These are phyloP conservation scores for Slavum lentiscoides DNA, from an alignment of 2,888 invertebrate species.

Conservation along the genomic window DNA sequence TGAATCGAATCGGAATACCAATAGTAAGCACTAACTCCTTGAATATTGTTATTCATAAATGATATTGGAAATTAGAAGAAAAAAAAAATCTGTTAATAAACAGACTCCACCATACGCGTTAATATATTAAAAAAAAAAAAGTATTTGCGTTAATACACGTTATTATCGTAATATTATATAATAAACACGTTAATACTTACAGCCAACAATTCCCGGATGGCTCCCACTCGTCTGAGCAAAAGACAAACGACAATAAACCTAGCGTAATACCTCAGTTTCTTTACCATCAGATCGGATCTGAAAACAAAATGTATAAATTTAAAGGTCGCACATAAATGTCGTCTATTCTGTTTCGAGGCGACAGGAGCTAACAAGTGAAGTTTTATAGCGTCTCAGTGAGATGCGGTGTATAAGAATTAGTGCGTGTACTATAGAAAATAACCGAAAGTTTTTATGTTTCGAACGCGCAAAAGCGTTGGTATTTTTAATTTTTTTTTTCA, in stretches of 20 bases:
- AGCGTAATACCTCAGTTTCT: constrained; percentile 92
- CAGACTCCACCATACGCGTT: too few species aligned
- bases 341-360: background rate
- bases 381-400: background rate
- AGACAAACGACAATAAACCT: constrained; percentile 95
- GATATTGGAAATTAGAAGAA: too few species aligned
- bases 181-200: constrained; percentile 60
- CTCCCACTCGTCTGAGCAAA: constrained; percentile 87
- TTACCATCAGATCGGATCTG: constrained; percentile 90
- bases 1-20: background rate
- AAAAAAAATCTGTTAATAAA: too few species aligned
- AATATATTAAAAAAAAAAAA: too few species aligned
- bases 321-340: background rate
- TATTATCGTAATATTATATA: background rate
- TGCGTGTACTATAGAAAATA: background rate
- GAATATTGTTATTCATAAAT: too few species aligned
- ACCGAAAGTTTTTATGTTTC: background rate
- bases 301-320: constrained; percentile 55
- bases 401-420: too few species aligned
- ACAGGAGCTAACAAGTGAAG: background rate
- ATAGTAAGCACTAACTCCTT: too few species aligned
- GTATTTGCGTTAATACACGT: background rate
- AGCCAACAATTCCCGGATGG: constrained; percentile 85
- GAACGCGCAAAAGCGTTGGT: background rate
- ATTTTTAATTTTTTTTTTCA: background rate